Conservation (phyloP, 1,140 invertebrate species). For the Delia radicum region DNA sequence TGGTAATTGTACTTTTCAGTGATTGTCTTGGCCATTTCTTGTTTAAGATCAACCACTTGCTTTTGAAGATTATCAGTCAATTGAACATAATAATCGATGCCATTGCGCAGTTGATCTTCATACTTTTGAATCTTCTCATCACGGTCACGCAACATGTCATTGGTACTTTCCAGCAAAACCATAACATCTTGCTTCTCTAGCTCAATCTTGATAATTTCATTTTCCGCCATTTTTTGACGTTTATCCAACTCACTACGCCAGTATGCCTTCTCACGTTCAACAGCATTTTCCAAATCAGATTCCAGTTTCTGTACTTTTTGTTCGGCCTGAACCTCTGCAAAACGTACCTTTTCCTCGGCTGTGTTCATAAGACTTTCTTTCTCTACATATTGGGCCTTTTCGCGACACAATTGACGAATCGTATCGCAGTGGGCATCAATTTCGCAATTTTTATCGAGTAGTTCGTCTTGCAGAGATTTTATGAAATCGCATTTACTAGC, state of each 20-base stretch:
- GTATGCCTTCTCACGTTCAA: conserved; percentile 56
- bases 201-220: conserved; percentile 58
- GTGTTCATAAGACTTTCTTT: conserved; percentile 44
- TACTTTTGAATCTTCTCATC: conserved; percentile 55
- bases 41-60: conserved; percentile 50
- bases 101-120: conserved; percentile 50
- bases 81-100: conserved; percentile 53
- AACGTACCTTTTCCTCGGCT: conserved; percentile 41
- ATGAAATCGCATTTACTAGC: conserved; percentile 51
- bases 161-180: conserved; percentile 52
- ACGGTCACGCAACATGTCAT: conserved; percentile 50
- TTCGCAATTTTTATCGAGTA: conserved; percentile 53
- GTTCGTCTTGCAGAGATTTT: conserved; percentile 50
- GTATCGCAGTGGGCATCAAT: conserved; percentile 48
- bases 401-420: conserved; percentile 48
- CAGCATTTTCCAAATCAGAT: conserved; percentile 47
- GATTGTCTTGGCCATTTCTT: conserved; percentile 52
- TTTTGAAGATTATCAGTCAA: conserved; percentile 47
- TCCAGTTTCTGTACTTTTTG: conserved; percentile 57
- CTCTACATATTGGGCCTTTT: conserved; percentile 50
- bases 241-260: conserved; percentile 58
- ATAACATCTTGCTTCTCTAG: conserved; percentile 59
- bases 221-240: conserved; percentile 59
- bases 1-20: conserved; percentile 58
- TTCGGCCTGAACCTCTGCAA: conserved; percentile 49